phyloP scores from a whole-genome alignment of 2,797 vertebrate genomes.

The Vultur gryphus region DNA sequence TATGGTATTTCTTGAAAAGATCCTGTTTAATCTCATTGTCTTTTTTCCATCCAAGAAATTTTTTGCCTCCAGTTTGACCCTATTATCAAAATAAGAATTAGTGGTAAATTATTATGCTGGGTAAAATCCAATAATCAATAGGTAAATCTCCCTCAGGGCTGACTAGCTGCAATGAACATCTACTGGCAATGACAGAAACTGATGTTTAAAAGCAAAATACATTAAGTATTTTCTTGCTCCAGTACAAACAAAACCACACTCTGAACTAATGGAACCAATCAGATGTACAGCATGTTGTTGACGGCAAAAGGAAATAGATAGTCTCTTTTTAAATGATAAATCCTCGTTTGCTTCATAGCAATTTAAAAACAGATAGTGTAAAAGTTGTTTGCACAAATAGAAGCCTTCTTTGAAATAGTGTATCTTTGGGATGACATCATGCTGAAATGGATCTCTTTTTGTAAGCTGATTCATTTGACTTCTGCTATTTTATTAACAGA shows the following conservation, averaged over 20 bases:
- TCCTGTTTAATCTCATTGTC: neutral
- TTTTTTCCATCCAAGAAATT: neutral
- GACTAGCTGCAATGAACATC: neutral
- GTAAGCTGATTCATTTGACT: neutral
- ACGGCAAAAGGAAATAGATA: neutral
- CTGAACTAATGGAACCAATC: neutral
- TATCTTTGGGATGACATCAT: neutral
- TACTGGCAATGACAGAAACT: neutral
- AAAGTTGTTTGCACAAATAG: neutral
- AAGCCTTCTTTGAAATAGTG: neutral
- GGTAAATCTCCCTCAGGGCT: neutral
- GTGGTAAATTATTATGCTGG: neutral
- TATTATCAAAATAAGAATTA: neutral
- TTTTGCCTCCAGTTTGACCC: neutral
- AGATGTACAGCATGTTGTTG: neutral
- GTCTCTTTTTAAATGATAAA: neutral
- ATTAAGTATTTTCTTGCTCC: neutral
- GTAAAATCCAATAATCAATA: constrained; percentile 14
- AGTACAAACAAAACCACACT: neutral
- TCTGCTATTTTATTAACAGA: neutral
- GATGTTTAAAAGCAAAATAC: neutral
- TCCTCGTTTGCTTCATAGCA: neutral
- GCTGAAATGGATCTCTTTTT: neutral
- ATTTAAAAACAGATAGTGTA: neutral
- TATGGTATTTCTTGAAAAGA: neutral